Evolutionary conservation across 1,140 invertebrate species (phyloP), one percentile per base, ranked within the genome.

Genomic region (Rhopalosiphum padi): DNA sequence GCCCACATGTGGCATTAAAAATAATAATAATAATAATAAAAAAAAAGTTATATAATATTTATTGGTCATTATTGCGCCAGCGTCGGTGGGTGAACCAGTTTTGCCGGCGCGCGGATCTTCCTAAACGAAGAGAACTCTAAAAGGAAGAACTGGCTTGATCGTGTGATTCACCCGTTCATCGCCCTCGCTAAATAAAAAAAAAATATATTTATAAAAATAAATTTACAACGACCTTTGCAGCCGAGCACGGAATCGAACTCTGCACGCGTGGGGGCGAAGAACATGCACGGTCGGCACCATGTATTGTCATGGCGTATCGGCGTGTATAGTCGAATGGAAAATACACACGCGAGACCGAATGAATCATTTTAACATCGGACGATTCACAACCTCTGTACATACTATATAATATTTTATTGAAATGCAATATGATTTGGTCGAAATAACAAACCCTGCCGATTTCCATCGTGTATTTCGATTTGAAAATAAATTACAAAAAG

Each of bases 61-160:
- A 30, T 60, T 60, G 51, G 89, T 60, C 89, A 35, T 91, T 46
- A 46, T 46, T 51, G 90, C 37, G 89, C 48, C 60, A 68, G 41
- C 41, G 41, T 68, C 55, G 90, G 90, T 91, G 90, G 90, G 90
- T 91, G 90, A 91, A 91, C 90, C 90, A 91, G 90, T 91, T 91
- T 91, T 77, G 60, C 18, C 11, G 15, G 46, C 43, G 41, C 51
- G 43, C 7, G 90, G 43, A 77, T 82, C 90, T 91, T 91, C 90
- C 55, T 8, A 77, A 91, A 77, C 90, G 35, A 2, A 55, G 53
- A 37, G 35, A 68, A 25, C 89, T 90, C 53, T 90, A 90, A 68
- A 90, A 41, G 89, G 89, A 55, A 68, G 37, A 90, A 60, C 89
- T 22, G 53, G 55, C 37, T 90, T 18, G 37, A 55, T 41, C 22